These are phyloP conservation scores for Procavia capensis DNA, from an alignment of 2,113 vertebrate species.

Conservation along the genomic window DNA sequence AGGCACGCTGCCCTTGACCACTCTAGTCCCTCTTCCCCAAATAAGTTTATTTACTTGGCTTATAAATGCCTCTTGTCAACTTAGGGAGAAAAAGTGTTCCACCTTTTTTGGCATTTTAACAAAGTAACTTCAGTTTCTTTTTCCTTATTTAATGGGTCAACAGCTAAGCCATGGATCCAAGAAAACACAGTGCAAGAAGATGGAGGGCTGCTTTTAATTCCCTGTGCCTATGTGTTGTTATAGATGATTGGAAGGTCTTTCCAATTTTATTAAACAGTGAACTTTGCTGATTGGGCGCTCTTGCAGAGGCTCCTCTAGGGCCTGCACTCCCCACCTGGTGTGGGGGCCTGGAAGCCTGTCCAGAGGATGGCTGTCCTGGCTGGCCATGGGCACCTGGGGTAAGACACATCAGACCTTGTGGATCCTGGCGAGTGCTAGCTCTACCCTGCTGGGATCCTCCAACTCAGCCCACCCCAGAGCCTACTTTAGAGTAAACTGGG, in stretches of 20 bases:
- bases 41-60: no score
- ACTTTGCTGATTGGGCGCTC: slow-evolving; percentile 72
- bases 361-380: not conserved
- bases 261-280: slow-evolving; percentile 61
- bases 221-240: slow-evolving; percentile 14
- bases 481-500: not conserved
- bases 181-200: not conserved
- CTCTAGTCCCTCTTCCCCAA: no score
- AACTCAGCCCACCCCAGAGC: not conserved
- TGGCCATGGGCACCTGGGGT: not conserved
- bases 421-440: not conserved
- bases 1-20: no score
- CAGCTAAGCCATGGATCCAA: slow-evolving; percentile 57
- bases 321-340: not conserved
- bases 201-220: not conserved
- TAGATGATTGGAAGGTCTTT: slow-evolving; percentile 56
- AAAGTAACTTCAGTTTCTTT: no score
- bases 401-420: not conserved
- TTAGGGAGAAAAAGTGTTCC: not conserved
- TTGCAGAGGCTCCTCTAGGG: slow-evolving; percentile 46
- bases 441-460: fast-evolving
- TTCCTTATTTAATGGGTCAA: slow-evolving; percentile 83
- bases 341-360: not conserved
- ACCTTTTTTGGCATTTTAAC: no score
- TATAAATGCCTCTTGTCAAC: not conserved